Evolutionary conservation across 2,113 vertebrate species (phyloP).

Genomic region (Brienomyrus longianalis): DNA sequence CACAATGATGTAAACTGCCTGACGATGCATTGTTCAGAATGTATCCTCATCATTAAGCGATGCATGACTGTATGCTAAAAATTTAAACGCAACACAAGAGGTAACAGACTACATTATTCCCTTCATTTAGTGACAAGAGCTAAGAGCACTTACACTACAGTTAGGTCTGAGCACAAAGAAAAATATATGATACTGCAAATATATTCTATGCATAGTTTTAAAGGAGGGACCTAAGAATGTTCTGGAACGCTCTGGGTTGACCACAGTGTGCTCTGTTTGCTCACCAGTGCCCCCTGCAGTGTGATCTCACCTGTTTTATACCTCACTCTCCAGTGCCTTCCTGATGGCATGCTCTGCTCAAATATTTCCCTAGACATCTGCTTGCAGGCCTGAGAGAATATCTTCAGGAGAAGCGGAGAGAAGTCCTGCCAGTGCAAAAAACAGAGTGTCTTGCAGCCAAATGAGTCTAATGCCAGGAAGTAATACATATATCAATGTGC

Average conservation of each 20-base stretch:
- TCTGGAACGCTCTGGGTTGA: neutral
- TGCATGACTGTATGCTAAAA: neutral
- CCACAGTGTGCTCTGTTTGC: neutral
- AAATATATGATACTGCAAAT: neutral
- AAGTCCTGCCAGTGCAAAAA: slow-evolving; percentile 42
- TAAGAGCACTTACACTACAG: neutral
- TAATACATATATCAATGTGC: neutral
- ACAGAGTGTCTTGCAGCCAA: neutral
- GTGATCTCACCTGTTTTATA: slow-evolving; percentile 49
- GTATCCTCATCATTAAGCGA: neutral
- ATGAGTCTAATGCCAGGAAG: neutral
- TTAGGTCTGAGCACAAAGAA: neutral
- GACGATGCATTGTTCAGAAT: neutral
- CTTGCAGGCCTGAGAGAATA: slow-evolving; percentile 64
- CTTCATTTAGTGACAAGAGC: neutral
- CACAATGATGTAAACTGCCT: neutral
- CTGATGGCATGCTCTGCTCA: slow-evolving; percentile 67
- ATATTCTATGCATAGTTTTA: neutral
- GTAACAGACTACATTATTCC: neutral
- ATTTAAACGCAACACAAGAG: neutral
- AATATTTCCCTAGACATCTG: slow-evolving; percentile 65
- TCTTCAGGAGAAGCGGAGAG: slow-evolving; percentile 44
- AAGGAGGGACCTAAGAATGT: neutral
- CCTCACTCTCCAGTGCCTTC: slow-evolving; percentile 62
- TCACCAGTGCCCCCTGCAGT: neutral